These are phyloP conservation scores for Nesogale talazaci DNA, from an alignment of 2,113 vertebrate genomes.

Conservation along the genomic window DNA sequence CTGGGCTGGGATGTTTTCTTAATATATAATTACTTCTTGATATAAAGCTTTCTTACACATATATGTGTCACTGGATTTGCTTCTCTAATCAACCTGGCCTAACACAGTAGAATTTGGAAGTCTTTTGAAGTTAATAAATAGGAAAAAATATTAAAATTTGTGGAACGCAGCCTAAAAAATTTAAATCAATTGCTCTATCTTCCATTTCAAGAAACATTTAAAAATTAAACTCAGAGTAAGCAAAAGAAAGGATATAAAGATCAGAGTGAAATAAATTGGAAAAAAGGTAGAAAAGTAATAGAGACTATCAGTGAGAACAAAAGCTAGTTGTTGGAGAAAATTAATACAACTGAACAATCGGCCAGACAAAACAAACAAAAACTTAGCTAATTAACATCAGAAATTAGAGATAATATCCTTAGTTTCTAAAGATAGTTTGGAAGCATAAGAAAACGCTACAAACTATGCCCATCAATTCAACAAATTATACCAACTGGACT, in stretches of 20 bases:
- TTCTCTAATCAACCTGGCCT: too few relatives aligned
- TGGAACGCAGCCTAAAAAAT: background rate
- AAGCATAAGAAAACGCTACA: too few relatives aligned
- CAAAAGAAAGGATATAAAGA: background rate
- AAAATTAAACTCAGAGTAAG: background rate
- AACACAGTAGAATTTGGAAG: background rate
- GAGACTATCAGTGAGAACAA: background rate
- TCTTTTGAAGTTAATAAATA: background rate
- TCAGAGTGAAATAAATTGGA: background rate
- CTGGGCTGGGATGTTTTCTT: too few relatives aligned
- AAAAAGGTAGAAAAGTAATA: background rate
- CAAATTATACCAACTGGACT: too few relatives aligned
- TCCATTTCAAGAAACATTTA: background rate
- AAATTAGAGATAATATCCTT: too few relatives aligned
- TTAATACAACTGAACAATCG: background rate
- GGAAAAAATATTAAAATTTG: background rate
- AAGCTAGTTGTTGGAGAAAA: background rate
- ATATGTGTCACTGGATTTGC: too few relatives aligned
- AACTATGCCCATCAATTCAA: too few relatives aligned
- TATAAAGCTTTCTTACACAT: too few relatives aligned
- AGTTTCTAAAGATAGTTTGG: too few relatives aligned
- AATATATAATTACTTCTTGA: too few relatives aligned
- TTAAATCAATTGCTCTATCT: background rate
- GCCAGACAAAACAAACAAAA: background rate
- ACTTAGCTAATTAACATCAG: too few relatives aligned